Percentiles rank a stretch among this genome's conserved stretches.
Conservation (phyloP, 2,113 vertebrate genomes). For the Emydocephalus ijimae region DNA sequence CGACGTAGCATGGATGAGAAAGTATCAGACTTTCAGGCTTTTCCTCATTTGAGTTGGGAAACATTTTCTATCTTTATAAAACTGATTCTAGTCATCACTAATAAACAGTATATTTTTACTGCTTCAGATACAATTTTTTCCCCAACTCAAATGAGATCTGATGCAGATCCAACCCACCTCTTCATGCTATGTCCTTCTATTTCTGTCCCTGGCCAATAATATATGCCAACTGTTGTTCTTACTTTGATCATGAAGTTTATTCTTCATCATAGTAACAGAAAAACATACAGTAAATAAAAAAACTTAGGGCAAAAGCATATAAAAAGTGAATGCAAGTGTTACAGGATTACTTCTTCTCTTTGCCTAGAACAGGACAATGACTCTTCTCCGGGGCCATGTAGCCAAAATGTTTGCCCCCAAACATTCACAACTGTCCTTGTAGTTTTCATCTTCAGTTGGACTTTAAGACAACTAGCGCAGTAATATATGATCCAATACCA, state of each 20-base stretch:
- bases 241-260: neutral
- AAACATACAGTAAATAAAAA: neutral
- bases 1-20: too few species aligned
- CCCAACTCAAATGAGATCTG: neutral
- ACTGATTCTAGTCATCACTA: neutral
- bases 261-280: neutral
- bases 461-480: neutral
- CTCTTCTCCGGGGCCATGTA: neutral
- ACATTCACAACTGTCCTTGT: neutral
- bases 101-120: too few species aligned
- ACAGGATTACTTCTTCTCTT: neutral
- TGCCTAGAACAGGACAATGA: neutral
- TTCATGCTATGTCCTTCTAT: neutral
- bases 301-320: neutral
- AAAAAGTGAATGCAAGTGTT: neutral
- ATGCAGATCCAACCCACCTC: neutral
- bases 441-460: neutral
- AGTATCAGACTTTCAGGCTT: too few species aligned
- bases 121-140: neutral
- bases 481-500: neutral
- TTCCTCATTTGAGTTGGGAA: too few species aligned
- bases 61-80: neutral
- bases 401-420: neutral
- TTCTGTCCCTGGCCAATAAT: neutral
- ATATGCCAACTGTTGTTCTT: neutral